A percentile compares a stretch with the other conserved stretches of the same genome.
Conservation (phyloP, 2,113 vertebrate genomes). For the Aviceda subcristata region DNA sequence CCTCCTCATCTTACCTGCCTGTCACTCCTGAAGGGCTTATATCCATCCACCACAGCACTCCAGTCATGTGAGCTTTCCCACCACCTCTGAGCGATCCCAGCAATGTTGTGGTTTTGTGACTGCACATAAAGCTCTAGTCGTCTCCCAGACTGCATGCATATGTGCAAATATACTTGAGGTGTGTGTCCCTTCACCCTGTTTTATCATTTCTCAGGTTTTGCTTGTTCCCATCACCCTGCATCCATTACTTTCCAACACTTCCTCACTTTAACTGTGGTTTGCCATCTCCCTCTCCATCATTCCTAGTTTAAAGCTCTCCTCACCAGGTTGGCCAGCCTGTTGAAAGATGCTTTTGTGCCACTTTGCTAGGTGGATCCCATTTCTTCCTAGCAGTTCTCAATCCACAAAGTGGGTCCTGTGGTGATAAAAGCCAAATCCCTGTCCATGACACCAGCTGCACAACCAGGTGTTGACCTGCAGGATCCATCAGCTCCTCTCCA, state of each 20-base stretch:
- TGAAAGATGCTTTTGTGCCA: background rate
- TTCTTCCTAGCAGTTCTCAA: background rate
- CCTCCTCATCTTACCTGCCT: background rate
- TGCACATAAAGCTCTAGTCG: background rate
- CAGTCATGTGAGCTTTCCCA: background rate
- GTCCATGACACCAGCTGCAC: background rate
- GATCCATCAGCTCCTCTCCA: background rate
- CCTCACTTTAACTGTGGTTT: background rate
- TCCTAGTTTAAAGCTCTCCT: background rate
- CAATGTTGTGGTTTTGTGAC: background rate
- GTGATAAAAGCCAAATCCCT: background rate
- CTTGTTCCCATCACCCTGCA: background rate
- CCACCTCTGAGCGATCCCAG: background rate
- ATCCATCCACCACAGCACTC: background rate
- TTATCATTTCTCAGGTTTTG: background rate
- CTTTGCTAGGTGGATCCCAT: background rate
- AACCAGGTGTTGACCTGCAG: background rate
- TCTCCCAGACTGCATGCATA: background rate
- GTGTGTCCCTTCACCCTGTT: background rate
- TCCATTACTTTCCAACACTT: background rate
- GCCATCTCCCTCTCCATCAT: background rate
- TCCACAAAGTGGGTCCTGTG: background rate
- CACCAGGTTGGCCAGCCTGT: background rate
- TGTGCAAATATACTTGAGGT: background rate
- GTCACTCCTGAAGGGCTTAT: background rate